These are phyloP conservation scores for Rhincodon typus DNA, from an alignment of 2,797 vertebrate genomes.

Conservation along the genomic window DNA sequence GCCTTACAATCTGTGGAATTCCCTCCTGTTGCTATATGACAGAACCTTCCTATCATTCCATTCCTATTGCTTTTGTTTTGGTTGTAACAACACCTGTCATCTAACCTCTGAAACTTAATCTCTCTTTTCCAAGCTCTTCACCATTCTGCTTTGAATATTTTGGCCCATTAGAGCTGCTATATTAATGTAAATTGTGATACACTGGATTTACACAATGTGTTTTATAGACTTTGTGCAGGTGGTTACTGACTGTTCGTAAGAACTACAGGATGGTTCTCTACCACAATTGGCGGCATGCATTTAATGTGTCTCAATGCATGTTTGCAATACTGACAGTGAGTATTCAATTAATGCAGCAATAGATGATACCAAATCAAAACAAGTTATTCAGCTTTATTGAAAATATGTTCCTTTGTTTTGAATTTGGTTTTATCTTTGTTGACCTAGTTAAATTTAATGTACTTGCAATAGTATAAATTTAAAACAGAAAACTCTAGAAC, in stretches of 20 bases:
- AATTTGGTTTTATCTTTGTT: not conserved
- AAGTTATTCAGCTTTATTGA: not conserved
- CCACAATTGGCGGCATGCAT: conserved; percentile 98
- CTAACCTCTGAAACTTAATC: not conserved
- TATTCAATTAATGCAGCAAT: conserved; percentile 40
- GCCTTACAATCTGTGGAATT: not conserved
- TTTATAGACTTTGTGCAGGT: conserved; percentile 88
- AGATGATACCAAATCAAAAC: not conserved
- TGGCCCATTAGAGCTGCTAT: not conserved
- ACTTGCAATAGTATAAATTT: not conserved
- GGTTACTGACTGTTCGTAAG: conserved; percentile 95
- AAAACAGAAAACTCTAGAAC: not conserved
- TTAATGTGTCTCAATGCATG: conserved; percentile 98
- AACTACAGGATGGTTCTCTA: conserved; percentile 98
- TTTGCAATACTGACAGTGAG: conserved; percentile 93
- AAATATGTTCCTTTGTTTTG: not conserved
- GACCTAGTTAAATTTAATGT: not conserved
- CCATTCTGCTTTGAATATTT: not conserved
- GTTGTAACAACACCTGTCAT: not conserved
- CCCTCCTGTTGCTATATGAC: not conserved
- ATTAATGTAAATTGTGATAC: not conserved
- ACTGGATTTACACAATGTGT: conserved; percentile 25
- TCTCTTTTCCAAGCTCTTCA: not conserved
- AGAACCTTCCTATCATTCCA: not conserved
- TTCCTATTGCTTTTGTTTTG: not conserved